Base-by-base conservation (phyloP, 2,113 vertebrate genomes). In the Menura novaehollandiae region DNA sequence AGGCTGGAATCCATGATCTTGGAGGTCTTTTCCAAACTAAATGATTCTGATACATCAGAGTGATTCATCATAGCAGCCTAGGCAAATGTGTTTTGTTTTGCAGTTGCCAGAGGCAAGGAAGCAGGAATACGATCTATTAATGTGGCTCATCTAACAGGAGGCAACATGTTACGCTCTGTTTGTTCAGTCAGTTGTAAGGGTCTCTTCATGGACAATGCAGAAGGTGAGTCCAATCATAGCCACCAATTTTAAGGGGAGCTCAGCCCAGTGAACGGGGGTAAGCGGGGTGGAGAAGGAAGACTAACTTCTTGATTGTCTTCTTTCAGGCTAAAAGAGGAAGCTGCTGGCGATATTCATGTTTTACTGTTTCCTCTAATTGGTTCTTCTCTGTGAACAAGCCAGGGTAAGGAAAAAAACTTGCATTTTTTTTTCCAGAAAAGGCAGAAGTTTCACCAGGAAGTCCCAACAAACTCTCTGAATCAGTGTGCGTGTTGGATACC, bases 121-220 rank as follows among this genome's bases (percentile, higher is more conserved):
- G 13, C 15, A 62, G 71, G 27, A 53, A 21, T 19, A 47, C 0
- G 0, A 8, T 24, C 66, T 0, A 0, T 49, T 90, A 16, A 19
- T 44, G 20, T 37, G 51, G 41, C n/a, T 90, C 20, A 30, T 43
- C 51, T 64, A 60, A 39, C 49, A 47, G 47, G 62, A 68, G n/a
- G 22, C 32, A 49, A 15, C 22, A 0, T 53, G 49, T 64, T 64
- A 43, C 0, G 0, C 58, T 60, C 37, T 68, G 60, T 43, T 58
- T 3, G 1, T 37, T 75, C 30, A 8, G 47, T 23, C 0, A 0
- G 4, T 67, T 84, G 33, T 51, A 51, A 62, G 26, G n/a, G 11
- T 58, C 68, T 76, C 14, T 62, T 82, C 0, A 0, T 60, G 59
- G 32, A 32, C 41, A 28, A 0, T 0, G 8, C 39, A 59, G 82